Base-by-base conservation (phyloP, 1,140 invertebrate genomes). In the Sminthurinus signatus region DNA sequence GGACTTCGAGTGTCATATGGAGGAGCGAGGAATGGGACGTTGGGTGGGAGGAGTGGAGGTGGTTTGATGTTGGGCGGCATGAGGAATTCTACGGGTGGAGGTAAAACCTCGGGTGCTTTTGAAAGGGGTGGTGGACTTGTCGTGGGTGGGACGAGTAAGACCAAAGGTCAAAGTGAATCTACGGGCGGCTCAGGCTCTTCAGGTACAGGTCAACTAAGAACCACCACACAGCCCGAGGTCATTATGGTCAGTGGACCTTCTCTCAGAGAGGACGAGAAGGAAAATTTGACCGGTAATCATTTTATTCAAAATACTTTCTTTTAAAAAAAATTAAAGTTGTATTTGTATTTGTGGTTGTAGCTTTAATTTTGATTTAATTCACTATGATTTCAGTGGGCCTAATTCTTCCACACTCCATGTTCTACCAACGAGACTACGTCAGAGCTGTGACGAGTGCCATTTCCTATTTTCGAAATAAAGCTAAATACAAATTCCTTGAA, bases 401-500 rank as follows among this genome's bases (percentile, higher is more conserved):
- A 14, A 81, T 86, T 32, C 75, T 89, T 67, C 88, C 88, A 1
- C 84, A 88, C 71, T 88, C 87, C 73, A 83, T 84, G 43, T 88
- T 89, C 73, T 83, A 84, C 65, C 80, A 81, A 43, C 80, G 87
- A 0, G 85, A 85, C 65, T 88, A 88, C 74, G 81, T 81, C 52
- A 79, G 81, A 44, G 84, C 85, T 10, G 84, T 88, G 48, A 83
- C 83, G 63, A 81, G 80, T 32, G 83, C 85, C 2, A 79, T 88
- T 15, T 75, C 77, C 4, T 79, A 79, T 8, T 74, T 88, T 2
- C 80, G 82, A 42, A 83, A 82, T 73, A 79, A 80, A 54, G 75
- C 80, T 42, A 82, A 80, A 67, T 78, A 83, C 60, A 79, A 78
- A 64, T 86, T 86, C 74, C 73, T 86, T 36, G 80, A 83, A 72